Conservation (phyloP, 2,113 vertebrate species). For the Laticauda laticaudata region DNA sequence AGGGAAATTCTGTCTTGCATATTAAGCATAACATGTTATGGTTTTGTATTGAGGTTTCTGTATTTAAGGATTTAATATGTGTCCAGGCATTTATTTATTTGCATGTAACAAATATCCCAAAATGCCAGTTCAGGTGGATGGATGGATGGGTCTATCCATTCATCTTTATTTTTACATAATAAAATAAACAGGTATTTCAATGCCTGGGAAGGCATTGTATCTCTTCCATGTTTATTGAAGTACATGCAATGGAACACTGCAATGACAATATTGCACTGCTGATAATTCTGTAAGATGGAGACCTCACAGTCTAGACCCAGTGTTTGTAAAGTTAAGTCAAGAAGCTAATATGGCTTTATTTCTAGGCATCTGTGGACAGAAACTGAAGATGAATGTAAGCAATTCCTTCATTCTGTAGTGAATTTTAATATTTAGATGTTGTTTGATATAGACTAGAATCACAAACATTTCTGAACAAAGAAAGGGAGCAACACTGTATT, state of each 20-base stretch:
- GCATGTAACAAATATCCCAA: neutral
- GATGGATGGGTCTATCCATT: neutral
- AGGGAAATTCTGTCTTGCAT: neutral
- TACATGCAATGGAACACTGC: neutral
- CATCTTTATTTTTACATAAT: neutral
- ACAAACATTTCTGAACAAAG: slow-evolving; percentile 11
- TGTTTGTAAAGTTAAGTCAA: neutral
- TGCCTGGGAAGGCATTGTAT: neutral
- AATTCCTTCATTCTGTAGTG: neutral
- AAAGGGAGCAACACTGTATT: slow-evolving; percentile 27
- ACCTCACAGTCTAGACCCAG: neutral
- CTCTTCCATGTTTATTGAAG: neutral
- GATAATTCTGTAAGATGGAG: neutral
- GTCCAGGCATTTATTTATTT: neutral
- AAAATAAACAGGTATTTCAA: neutral
- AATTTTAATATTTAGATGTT: slow-evolving; percentile 13
- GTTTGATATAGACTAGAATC: slow-evolving; percentile 22
- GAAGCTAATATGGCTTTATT: neutral
- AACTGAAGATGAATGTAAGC: neutral
- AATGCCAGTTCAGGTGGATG: neutral
- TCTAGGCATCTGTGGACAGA: neutral
- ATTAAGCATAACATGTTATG: neutral
- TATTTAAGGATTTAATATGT: neutral
- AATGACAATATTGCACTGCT: neutral
- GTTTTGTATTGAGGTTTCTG: slow-evolving; percentile 16